A percentile compares a stretch with the other conserved stretches of the same genome.
Evolutionary conservation across 2,113 vertebrate species (phyloP).

Genomic region (Ceyx cyanopectus): DNA sequence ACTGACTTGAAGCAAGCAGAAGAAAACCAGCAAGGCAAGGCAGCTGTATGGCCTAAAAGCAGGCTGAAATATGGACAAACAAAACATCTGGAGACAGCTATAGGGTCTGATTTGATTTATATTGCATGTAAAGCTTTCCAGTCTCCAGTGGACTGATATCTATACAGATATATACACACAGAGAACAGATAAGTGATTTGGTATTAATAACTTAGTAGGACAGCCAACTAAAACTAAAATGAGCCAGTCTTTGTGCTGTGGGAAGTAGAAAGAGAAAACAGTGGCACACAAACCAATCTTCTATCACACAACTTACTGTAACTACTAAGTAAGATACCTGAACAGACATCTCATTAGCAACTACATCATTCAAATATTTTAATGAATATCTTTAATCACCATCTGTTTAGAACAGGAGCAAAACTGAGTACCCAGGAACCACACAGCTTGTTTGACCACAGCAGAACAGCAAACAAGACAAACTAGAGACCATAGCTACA

Average conservation of each 20-base stretch:
- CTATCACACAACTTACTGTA: not conserved
- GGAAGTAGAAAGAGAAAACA: not conserved
- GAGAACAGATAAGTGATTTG: not conserved
- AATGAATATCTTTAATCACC: not conserved
- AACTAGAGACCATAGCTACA: not conserved
- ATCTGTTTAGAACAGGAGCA: not conserved
- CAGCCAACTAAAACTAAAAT: not conserved
- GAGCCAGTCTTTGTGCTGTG: not conserved
- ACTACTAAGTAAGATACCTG: not conserved
- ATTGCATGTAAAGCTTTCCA: not conserved
- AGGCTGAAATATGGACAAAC: not conserved
- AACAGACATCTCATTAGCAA: not conserved
- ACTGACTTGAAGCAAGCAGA: not conserved
- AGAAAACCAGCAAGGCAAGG: not conserved
- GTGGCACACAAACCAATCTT: not conserved
- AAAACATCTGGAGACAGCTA: not conserved
- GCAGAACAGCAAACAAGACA: not conserved
- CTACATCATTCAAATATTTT: not conserved
- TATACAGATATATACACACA: accelerated
- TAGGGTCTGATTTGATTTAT: not conserved
- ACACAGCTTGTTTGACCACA: not conserved
- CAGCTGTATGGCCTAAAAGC: not conserved
- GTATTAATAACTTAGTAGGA: not conserved
- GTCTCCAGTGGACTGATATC: not conserved
- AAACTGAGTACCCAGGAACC: not conserved